Evolutionary conservation across 2,888 invertebrate genomes (phyloP).

Genomic region (Temnothorax unifasciatus): DNA sequence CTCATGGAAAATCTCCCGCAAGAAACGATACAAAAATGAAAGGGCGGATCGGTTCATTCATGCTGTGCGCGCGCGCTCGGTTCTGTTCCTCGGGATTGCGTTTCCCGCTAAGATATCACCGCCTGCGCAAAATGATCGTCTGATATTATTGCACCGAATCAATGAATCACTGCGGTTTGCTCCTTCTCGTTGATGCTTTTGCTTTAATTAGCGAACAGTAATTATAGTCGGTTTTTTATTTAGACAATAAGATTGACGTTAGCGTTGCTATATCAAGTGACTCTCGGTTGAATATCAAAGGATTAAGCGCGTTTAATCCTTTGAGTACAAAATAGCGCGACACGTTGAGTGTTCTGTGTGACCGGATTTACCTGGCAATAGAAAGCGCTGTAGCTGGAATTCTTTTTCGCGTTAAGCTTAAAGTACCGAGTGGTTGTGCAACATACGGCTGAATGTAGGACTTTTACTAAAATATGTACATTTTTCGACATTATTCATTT

Average conservation of each 20-base stretch:
- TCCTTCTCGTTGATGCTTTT: not conserved
- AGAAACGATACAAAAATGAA: slow-evolving; percentile 43
- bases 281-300: slow-evolving; percentile 73
- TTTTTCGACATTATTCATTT: not conserved
- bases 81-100: not conserved
- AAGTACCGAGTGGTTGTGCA: not conserved
- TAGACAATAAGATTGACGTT: not conserved
- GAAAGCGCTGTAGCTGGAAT: not conserved
- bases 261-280: slow-evolving; percentile 51
- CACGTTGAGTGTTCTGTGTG: not conserved
- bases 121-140: not conserved
- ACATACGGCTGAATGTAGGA: not conserved
- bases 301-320: slow-evolving; percentile 70
- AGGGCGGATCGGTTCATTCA: slow-evolving; percentile 41
- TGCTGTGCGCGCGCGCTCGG: not conserved
- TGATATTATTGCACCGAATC: not conserved
- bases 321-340: not conserved
- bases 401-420: not conserved
- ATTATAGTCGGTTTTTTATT: not conserved
- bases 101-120: slow-evolving; percentile 1
- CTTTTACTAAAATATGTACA: not conserved
- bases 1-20: slow-evolving; percentile 57
- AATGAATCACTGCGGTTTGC: not conserved
- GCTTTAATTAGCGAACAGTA: not conserved
- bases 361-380: not conserved